phyloP scores from a whole-genome alignment of 2,113 vertebrate genomes.

The Coracopsis vasa region DNA sequence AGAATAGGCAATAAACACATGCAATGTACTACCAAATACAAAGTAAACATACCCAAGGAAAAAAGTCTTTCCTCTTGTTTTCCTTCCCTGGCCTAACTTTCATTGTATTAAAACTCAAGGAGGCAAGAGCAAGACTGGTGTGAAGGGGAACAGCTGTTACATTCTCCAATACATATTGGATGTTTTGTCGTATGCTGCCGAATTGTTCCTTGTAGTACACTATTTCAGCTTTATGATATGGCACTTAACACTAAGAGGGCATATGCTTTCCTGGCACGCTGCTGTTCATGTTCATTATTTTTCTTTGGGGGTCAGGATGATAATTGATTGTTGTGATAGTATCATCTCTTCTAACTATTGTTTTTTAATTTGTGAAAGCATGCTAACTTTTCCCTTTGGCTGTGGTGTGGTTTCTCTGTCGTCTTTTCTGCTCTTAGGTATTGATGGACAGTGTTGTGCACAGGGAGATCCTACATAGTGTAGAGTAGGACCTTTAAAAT shows the following conservation, averaged over 20 bases:
- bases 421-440: neutral
- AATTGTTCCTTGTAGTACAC: neutral
- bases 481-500: neutral
- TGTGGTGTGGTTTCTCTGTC: neutral
- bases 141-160: conserved; percentile 3
- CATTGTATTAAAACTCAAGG: neutral
- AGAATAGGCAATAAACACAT: neutral
- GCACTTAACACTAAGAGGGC: neutral
- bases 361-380: neutral
- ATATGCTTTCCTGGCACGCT: neutral
- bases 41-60: neutral
- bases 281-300: neutral
- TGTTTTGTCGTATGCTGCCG: neutral
- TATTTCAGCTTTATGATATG: conserved; percentile 12
- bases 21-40: neutral
- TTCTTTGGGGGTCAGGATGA: neutral
- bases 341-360: neutral
- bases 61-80: neutral
- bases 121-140: neutral
- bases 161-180: neutral
- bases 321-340: neutral
- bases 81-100: neutral
- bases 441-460: neutral
- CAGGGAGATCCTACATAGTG: neutral
- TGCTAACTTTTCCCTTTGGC: neutral